Evolutionary conservation across 2,888 invertebrate species (phyloP), one percentile per base, ranked within the genome.

Genomic region (Parnassius smintheus): DNA sequence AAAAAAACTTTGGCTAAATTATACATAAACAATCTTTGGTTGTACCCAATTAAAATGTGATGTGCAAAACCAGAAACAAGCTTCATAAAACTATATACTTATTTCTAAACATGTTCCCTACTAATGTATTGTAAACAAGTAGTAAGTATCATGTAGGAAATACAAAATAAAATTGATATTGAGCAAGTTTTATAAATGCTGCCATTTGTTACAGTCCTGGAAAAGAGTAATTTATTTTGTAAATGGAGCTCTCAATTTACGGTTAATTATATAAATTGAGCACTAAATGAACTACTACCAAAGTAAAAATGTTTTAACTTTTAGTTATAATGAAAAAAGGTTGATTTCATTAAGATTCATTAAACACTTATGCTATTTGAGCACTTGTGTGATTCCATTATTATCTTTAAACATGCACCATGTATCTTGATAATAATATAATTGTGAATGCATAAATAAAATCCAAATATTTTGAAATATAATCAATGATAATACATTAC

Each of bases 1-100:
- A 9, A 49, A 62, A 49, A 59, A 62, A 62, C 62, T 62, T 62
- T 62, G 62, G 55, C 58, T 62, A 50, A 58, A 62, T 62, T 55
- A 61, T 61, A 62, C 11, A 46, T 35, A 54, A 62, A 59, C 42
- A 62, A 58, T 62, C 62, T 62, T 62, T 62, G 62, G 62, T 49
- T 49, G 55, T 51, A 62, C 53, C 62, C 48, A 62, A 62, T 55
- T 62, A 49, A 44, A 62, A 49, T 54, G 62, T 59, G 62, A 62
- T 62, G 58, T 59, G 58, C 54, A 59, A 55, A 50, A 35, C 13
- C 50, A 49, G 53, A 52, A 8, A 61, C 9, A 56, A 56, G 51
- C 56, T 54, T 42, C 25, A 13, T 49, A 49, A 52, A 42, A 53
- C 11, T 11, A 44, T 35, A 35, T 25, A 51, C 10, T 56, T 56